These are phyloP conservation scores for Drosophila pseudoobscura DNA, from an alignment of 1,140 invertebrate species.

Conservation along the genomic window DNA sequence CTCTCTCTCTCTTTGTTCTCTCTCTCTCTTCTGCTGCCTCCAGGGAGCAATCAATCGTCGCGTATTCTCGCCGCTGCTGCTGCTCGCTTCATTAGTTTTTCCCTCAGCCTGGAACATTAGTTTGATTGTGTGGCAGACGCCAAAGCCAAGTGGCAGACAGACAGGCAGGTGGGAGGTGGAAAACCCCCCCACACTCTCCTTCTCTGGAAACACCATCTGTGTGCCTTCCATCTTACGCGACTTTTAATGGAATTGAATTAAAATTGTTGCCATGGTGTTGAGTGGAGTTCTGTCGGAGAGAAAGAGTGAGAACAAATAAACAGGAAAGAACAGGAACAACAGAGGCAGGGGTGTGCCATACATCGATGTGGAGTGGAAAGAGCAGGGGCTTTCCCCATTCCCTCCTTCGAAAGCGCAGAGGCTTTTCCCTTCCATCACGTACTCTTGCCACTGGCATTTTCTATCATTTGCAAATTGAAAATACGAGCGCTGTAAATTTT, in stretches of 20 bases:
- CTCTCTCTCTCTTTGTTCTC: too few species aligned
- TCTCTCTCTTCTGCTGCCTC: slow-evolving; percentile 45
- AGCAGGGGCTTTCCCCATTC: neutral
- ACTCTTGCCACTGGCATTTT: slow-evolving; percentile 69
- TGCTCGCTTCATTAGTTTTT: slow-evolving; percentile 76
- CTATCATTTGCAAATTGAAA: slow-evolving; percentile 77
- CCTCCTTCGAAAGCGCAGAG: neutral
- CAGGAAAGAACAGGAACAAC: too few species aligned
- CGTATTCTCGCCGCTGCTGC: slow-evolving; percentile 46
- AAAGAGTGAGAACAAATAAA: too few species aligned
- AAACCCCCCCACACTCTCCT: neutral
- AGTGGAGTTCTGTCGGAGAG: too few species aligned
- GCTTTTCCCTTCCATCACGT: slow-evolving; percentile 5
- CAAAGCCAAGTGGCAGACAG: slow-evolving; percentile 21
- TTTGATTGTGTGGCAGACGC: slow-evolving; percentile 49
- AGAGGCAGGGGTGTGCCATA: too few species aligned
- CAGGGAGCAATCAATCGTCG: slow-evolving; percentile 81
- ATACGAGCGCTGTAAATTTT: slow-evolving; percentile 55
- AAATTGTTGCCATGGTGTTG: slow-evolving; percentile 65
- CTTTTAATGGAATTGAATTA: slow-evolving; percentile 82
- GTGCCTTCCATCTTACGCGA: slow-evolving; percentile 58
- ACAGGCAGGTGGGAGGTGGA: neutral
- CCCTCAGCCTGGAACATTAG: slow-evolving; percentile 61
- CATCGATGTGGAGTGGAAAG: too few species aligned
- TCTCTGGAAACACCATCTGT: slow-evolving; percentile 63